Evolutionary conservation across 2,888 invertebrate genomes (phyloP), one percentile per base, ranked within the genome.

Genomic region (Orthosia cruda): DNA sequence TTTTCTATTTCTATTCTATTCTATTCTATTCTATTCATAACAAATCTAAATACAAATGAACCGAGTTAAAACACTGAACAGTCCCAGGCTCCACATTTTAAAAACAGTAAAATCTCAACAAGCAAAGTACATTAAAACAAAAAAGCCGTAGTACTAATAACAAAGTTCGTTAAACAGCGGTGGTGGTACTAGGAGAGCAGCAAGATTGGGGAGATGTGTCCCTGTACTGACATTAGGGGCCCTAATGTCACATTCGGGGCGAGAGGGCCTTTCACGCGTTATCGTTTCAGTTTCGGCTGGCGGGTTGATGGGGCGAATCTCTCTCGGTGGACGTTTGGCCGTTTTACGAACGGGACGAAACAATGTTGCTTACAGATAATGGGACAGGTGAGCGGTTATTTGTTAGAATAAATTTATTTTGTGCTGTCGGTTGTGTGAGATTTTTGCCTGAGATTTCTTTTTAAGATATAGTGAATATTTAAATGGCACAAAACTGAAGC

Each of bases 161-260:
- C 88, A 83, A 89, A 91, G 88, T 90, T 87, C 83, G 82, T 88
- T 88, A 83, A 87, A 88, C 81, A 84, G 83, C 89, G 81, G 77
- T 80, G 81, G 82, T 83, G 80, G 80, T 85, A 87, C 82, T 83
- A 80, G 78, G 71, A 63, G 76, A 82, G 55, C 61, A 83, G 85
- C 87, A 87, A 88, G 85, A 84, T 80, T 80, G 84, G 82, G 78
- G 75, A 75, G 85, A 91, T 90, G 88, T 80, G 89, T 90, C 91
- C 89, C 91, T 26, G 75, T 70, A 58, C 86, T 78, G 81, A 87
- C 83, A 87, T 91, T 89, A 88, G 70, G 72, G 76, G 59, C 74
- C 66, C 59, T 88, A 87, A 91, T 89, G 89, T 83, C 80, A 74
- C 88, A 81, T 85, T 74, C 64, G 87, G 85, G 84, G 73, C 84